phyloP scores from a whole-genome alignment of 1,140 invertebrate species.

The Drusus annulatus region DNA sequence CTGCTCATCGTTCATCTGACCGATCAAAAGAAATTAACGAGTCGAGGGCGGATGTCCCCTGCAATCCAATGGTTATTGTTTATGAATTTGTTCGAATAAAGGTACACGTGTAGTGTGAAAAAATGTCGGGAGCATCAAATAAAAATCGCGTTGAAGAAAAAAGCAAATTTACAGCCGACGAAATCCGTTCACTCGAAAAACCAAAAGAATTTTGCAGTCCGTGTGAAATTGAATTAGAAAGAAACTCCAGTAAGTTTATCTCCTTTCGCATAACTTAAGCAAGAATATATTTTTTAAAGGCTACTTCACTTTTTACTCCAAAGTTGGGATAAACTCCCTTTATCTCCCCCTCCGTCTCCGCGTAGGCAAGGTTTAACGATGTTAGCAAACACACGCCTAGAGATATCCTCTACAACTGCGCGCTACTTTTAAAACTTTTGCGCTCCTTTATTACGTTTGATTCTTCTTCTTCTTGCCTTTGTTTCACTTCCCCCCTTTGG shows the following conservation, averaged over 20 bases:
- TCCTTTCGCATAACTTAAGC: neutral
- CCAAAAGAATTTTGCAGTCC: too few relatives aligned
- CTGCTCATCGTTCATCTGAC: too few relatives aligned
- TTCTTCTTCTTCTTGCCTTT: constrained; percentile 47
- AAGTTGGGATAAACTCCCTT: constrained; percentile 16
- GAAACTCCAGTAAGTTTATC: constrained; percentile 3
- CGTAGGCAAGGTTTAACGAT: constrained; percentile 45
- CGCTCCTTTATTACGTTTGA: constrained; percentile 54
- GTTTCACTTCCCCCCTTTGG: constrained; percentile 42
- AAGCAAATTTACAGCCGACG: too few relatives aligned
- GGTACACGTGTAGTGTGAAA: too few relatives aligned
- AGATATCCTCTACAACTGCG: constrained; percentile 31
- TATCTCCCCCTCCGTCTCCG: constrained; percentile 17
- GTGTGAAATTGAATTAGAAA: neutral
- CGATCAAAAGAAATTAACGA: too few relatives aligned
- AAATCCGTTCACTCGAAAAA: too few relatives aligned
- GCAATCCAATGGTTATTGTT: too few relatives aligned
- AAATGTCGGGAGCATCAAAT: too few relatives aligned
- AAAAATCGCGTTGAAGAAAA: too few relatives aligned
- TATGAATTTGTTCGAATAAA: too few relatives aligned
- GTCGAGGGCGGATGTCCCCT: too few relatives aligned
- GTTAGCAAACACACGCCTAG: constrained; percentile 48
- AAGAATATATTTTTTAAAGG: constrained; percentile 7
- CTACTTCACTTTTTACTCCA: constrained; percentile 23
- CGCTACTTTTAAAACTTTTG: constrained; percentile 54